Conservation (phyloP, 23 tunicate species). For the Trididemnum clinides region DNA sequence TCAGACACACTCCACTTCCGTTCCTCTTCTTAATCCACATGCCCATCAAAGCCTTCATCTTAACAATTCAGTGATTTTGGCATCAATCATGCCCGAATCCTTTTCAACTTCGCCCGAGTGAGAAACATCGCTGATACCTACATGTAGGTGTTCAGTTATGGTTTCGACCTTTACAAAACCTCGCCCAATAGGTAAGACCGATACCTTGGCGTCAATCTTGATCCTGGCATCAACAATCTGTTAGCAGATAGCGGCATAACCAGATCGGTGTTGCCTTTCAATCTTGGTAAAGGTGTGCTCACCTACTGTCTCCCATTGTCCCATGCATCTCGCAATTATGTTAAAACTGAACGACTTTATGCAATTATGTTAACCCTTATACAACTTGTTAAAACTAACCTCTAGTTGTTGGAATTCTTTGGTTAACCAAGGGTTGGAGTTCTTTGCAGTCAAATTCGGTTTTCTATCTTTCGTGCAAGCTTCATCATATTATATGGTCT, state of each 20-base stretch:
- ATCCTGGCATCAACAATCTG: constrained; percentile 53
- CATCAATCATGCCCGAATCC: constrained; percentile 57
- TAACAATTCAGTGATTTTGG: constrained; percentile 51
- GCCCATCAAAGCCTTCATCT: no score
- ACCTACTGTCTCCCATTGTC: constrained; percentile 58
- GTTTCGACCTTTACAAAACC: constrained; percentile 46
- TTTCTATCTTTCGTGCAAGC: constrained; percentile 45
- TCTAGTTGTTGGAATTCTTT: constrained; percentile 65
- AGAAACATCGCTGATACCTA: constrained; percentile 42
- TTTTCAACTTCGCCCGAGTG: constrained; percentile 42
- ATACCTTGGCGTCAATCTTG: no score
- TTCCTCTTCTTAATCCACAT: no score
- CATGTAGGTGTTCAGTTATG: constrained; percentile 44
- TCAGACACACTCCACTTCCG: no score
- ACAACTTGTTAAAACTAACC: constrained; percentile 48
- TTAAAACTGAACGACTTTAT: no score
- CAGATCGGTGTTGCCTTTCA: constrained; percentile 46
- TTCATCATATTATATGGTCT: constrained; percentile 40
- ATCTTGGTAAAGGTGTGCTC: constrained; percentile 59
- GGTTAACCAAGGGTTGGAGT: constrained; percentile 51
- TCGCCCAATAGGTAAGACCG: constrained; percentile 45
- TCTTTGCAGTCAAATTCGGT: constrained; percentile 41
- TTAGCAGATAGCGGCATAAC: constrained; percentile 36
- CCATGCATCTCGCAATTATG: constrained; percentile 58
- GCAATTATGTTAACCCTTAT: no score